Evolutionary conservation across 2,888 invertebrate species (phyloP).

Genomic region (Drosophila monieri): DNA sequence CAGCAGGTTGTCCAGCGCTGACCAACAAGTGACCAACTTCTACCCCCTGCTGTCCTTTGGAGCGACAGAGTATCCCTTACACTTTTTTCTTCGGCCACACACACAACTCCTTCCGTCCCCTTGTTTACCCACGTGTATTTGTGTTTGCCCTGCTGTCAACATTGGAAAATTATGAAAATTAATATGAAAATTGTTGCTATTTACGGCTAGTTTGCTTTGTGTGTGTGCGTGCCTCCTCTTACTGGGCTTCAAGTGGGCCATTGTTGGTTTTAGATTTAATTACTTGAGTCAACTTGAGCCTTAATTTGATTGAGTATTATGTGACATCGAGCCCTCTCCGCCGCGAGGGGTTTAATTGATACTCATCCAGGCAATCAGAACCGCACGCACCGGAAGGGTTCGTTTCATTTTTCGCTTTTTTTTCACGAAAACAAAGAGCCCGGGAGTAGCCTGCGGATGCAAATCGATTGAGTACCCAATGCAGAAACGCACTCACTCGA

Average conservation of each 20-base stretch:
- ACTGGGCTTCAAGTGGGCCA: conserved; percentile 54
- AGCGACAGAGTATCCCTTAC: conserved; percentile 66
- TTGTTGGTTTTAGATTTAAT: conserved; percentile 76
- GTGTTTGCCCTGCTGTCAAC: conserved; percentile 71
- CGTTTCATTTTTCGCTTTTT: conserved; percentile 16
- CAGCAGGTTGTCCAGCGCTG: conserved; percentile 66
- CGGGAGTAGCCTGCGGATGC: conserved; percentile 38
- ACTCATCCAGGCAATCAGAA: conserved; percentile 11
- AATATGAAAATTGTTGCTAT: conserved; percentile 75
- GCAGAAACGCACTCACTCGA: conserved; percentile 39
- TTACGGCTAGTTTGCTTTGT: conserved; percentile 40
- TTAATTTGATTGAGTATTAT: conserved; percentile 76
- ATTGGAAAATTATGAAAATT: conserved; percentile 77
- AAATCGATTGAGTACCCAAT: conserved; percentile 57
- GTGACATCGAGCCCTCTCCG: conserved; percentile 54
- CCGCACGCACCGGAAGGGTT: conserved; percentile 36
- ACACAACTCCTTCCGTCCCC: conserved; percentile 3
- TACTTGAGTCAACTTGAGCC: conserved; percentile 71
- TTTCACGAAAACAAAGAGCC: conserved; percentile 34
- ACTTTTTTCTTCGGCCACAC: conserved; percentile 31
- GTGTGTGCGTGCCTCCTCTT: conserved; percentile 17
- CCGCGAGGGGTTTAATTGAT: conserved; percentile 36
- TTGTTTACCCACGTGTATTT: conserved; percentile 72
- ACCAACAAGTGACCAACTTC: conserved; percentile 56
- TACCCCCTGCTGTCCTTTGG: conserved; percentile 58